A percentile compares a stretch with the other conserved stretches of the same genome.
These are phyloP conservation scores for Andrena cerasifolii DNA, from an alignment of 1,140 invertebrate genomes.

Conservation along the genomic window DNA sequence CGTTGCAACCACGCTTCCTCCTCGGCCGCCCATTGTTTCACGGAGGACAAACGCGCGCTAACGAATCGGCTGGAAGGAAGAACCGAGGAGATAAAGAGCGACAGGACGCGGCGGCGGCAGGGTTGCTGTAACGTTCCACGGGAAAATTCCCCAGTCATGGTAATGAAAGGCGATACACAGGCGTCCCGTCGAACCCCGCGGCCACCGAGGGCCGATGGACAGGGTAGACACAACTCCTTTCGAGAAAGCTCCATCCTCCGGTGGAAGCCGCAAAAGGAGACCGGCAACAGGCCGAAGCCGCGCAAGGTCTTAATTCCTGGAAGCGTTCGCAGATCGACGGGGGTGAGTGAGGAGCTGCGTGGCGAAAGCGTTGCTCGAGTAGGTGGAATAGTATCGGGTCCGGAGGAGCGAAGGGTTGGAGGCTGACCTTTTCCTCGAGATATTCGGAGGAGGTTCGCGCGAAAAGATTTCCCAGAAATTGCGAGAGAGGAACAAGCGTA, in stretches of 20 bases:
- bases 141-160: constrained; percentile 21
- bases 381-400: too few relatives aligned
- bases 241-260: background rate
- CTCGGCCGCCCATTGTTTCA: constrained; percentile 12
- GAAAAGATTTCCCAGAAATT: too few relatives aligned
- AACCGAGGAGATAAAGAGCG: background rate
- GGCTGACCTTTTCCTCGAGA: too few relatives aligned
- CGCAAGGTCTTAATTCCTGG: constrained; percentile 6
- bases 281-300: constrained; percentile 33
- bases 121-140: too few relatives aligned
- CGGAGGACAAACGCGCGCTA: constrained; percentile 17
- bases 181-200: background rate
- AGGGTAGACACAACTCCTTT: background rate
- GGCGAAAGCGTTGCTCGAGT: too few relatives aligned
- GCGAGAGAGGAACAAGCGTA: too few relatives aligned
- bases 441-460: too few relatives aligned
- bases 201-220: too few relatives aligned
- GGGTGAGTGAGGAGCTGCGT: background rate
- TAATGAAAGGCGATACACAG: background rate
- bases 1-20: background rate
- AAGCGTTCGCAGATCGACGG: constrained; percentile 5
- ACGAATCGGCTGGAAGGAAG: constrained; percentile 13
- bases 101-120: background rate
- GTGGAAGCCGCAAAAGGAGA: constrained; percentile 23
- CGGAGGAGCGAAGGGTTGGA: too few relatives aligned